Conservation (phyloP, 2,888 invertebrate genomes). For the Anthophora plumipes region DNA sequence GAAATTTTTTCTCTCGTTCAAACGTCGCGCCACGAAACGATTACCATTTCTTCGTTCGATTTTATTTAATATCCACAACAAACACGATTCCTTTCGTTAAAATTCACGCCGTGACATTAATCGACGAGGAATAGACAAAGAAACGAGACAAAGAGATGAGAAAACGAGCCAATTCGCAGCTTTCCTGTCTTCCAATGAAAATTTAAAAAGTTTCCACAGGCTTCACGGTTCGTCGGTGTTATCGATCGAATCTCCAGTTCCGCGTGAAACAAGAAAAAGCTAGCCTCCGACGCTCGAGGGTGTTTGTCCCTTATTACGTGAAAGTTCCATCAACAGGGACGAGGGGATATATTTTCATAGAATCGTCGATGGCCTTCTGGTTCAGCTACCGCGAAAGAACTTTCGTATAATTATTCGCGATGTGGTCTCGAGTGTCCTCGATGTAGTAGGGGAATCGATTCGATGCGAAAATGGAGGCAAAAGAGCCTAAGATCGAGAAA, state of each 20-base stretch:
- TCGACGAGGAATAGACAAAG: not conserved
- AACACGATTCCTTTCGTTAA: conserved; percentile 2
- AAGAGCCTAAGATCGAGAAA: conserved; percentile 12
- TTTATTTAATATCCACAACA: conserved; percentile 12
- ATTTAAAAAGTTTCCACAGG: not conserved
- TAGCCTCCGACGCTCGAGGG: not conserved
- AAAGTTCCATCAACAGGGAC: conserved; percentile 13
- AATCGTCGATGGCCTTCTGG: not conserved
- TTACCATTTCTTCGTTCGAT: not conserved
- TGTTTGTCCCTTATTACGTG: conserved; percentile 35
- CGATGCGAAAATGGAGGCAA: conserved; percentile 6
- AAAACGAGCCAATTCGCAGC: not conserved
- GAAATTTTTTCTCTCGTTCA: conserved; percentile 2
- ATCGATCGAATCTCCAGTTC: conserved; percentile 5
- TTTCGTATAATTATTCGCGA: conserved; percentile 48
- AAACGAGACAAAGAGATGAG: not conserved
- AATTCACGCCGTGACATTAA: not conserved
- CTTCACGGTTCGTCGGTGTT: not conserved
- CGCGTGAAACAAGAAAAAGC: not conserved
- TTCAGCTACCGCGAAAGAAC: not conserved
- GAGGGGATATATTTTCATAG: conserved; percentile 29
- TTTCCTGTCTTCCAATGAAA: not conserved
- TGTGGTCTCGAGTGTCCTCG: too few species aligned
- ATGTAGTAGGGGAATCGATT: conserved; percentile 31
- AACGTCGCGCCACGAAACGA: not conserved